These are phyloP conservation scores for Ophonus ardosiacus DNA, from an alignment of 2,888 invertebrate genomes.

Conservation along the genomic window DNA sequence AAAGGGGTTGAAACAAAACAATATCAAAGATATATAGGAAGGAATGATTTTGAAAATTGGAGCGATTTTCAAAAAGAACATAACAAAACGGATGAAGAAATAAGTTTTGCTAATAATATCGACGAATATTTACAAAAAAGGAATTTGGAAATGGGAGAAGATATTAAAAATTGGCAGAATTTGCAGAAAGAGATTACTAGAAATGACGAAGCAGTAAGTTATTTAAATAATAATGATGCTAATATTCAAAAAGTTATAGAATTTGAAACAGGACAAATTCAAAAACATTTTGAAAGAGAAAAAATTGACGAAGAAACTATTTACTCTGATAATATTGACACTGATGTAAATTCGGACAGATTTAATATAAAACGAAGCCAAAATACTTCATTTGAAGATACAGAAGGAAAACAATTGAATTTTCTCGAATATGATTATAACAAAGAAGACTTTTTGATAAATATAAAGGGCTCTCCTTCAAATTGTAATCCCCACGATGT, in stretches of 20 bases:
- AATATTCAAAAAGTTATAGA: conserved; percentile 68
- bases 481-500: too few species aligned
- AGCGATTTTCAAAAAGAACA: too few species aligned
- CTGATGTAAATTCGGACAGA: not conserved
- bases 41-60: not conserved
- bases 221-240: not conserved
- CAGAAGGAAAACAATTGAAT: not conserved
- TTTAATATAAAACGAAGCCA: not conserved
- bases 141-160: conserved; percentile 56
- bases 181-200: too few species aligned
- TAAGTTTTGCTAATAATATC: not conserved
- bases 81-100: not conserved
- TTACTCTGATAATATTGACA: conserved; percentile 21
- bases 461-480: too few species aligned
- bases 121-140: conserved; percentile 67
- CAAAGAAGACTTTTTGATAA: too few species aligned
- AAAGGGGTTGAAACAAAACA: not conserved
- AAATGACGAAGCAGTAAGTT: not conserved
- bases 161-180: not conserved
- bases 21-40: too few species aligned
- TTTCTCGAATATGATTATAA: too few species aligned
- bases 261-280: conserved; percentile 56
- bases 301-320: conserved; percentile 18
- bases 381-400: not conserved
- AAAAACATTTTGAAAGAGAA: not conserved